Conservation (phyloP, 1,140 invertebrate species). For the Microplitis demolitor region DNA sequence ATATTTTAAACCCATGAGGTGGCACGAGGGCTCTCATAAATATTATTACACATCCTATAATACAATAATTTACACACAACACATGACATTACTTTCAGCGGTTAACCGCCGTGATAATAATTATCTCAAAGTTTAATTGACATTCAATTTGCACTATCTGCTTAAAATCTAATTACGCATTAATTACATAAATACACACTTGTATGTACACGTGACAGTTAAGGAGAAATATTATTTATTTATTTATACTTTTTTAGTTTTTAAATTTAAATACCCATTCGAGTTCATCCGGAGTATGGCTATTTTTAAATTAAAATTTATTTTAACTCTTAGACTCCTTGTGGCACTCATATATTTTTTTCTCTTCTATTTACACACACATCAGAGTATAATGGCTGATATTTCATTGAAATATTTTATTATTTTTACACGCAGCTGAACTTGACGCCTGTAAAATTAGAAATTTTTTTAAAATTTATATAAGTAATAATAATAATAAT, state of each 20-base stretch:
- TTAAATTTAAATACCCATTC: neutral
- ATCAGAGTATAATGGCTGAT: conserved; percentile 34
- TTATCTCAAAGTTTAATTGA: neutral
- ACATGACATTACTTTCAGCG: neutral
- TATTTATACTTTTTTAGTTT: neutral
- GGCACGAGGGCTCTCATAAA: conserved; percentile 18
- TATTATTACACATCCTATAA: conserved; percentile 36
- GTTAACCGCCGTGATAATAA: neutral
- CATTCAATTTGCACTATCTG: conserved; percentile 10
- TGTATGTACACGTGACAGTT: conserved; percentile 50
- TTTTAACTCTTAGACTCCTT: neutral
- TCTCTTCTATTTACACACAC: conserved; percentile 44
- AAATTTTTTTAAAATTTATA: neutral
- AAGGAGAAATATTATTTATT: conserved; percentile 23
- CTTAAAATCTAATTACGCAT: conserved; percentile 55
- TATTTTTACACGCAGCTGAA: conserved; percentile 74
- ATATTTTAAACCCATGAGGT: neutral
- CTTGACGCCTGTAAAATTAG: conserved; percentile 65
- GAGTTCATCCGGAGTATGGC: neutral
- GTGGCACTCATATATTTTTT: conserved; percentile 20
- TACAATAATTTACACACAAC: conserved; percentile 34
- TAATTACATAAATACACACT: conserved; percentile 61
- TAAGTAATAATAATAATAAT: neutral
- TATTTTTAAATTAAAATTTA: neutral
- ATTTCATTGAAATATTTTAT: conserved; percentile 37